A percentile compares a stretch with the other conserved stretches of the same genome.
Conservation (phyloP, 1,140 invertebrate genomes). For the Platyura marginata region DNA sequence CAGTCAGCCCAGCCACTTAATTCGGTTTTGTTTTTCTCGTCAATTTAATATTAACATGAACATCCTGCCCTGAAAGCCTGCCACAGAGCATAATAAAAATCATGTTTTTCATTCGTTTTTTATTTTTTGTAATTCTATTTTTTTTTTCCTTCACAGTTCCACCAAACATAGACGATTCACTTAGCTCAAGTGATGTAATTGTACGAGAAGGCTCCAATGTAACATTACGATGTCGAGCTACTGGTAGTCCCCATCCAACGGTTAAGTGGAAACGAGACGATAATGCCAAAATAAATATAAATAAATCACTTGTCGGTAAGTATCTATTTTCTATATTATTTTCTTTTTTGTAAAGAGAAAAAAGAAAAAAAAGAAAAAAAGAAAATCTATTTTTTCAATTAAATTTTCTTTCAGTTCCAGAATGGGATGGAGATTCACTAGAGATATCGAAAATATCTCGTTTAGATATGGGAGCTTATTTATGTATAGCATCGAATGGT, state of each 20-base stretch:
- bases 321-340: too few relatives aligned
- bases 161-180: constrained; percentile 76
- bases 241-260: constrained; percentile 68
- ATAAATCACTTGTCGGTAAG: constrained; percentile 59
- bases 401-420: constrained; percentile 36
- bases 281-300: constrained; percentile 62
- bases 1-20: too few relatives aligned
- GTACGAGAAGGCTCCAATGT: constrained; percentile 84
- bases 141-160: constrained; percentile 41
- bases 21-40: too few relatives aligned
- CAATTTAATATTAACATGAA: too few relatives aligned
- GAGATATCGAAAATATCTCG: constrained; percentile 72
- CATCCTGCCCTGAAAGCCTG: too few relatives aligned
- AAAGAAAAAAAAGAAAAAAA: not conserved
- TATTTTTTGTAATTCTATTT: too few relatives aligned
- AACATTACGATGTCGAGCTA: constrained; percentile 67
- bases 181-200: constrained; percentile 79
- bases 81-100: too few relatives aligned
- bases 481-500: constrained; percentile 58
- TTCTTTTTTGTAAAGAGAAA: too few relatives aligned
- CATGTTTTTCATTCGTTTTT: too few relatives aligned
- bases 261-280: constrained; percentile 87
- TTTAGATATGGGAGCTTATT: constrained; percentile 76
- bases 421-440: constrained; percentile 66
- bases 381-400: not conserved